A percentile compares a stretch with the other conserved stretches of the same genome.
These are phyloP conservation scores for Mionectes olivaceus DNA, from an alignment of 2,797 vertebrate species.

Conservation along the genomic window DNA sequence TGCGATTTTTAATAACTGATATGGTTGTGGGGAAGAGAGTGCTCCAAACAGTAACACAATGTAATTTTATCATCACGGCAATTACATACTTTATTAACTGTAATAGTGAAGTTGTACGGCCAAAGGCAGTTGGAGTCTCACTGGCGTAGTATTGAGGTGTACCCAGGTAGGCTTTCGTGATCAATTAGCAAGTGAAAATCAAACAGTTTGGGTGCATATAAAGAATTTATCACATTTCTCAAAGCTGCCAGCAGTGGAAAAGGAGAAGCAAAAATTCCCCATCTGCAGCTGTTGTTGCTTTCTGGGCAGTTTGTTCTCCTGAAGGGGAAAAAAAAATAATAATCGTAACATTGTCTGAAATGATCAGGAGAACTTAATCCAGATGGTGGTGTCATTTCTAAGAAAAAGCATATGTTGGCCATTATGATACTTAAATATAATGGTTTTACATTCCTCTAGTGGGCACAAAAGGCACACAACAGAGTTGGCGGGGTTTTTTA, in stretches of 20 bases:
- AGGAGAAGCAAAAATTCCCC: constrained; percentile 30
- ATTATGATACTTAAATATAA: constrained; percentile 86
- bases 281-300: constrained; percentile 45
- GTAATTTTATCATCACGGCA: background rate
- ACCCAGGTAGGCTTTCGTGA: background rate
- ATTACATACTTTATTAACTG: constrained; percentile 36
- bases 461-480: constrained; percentile 77
- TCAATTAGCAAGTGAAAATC: constrained; percentile 34
- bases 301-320: constrained; percentile 45
- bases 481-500: constrained; percentile 74
- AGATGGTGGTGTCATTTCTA: constrained; percentile 84
- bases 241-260: background rate
- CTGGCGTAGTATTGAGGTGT: background rate
- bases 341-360: constrained; percentile 79
- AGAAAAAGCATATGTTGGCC: constrained; percentile 85
- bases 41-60: background rate
- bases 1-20: background rate
- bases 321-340: constrained; percentile 59
- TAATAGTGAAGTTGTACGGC: background rate
- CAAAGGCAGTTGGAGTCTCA: background rate
- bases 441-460: constrained; percentile 84
- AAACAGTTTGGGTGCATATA: background rate
- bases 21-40: background rate
- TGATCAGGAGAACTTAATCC: constrained; percentile 81
- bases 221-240: background rate